Evolutionary conservation across 2,113 vertebrate genomes (phyloP).

Genomic region (Ifrita kowaldi): DNA sequence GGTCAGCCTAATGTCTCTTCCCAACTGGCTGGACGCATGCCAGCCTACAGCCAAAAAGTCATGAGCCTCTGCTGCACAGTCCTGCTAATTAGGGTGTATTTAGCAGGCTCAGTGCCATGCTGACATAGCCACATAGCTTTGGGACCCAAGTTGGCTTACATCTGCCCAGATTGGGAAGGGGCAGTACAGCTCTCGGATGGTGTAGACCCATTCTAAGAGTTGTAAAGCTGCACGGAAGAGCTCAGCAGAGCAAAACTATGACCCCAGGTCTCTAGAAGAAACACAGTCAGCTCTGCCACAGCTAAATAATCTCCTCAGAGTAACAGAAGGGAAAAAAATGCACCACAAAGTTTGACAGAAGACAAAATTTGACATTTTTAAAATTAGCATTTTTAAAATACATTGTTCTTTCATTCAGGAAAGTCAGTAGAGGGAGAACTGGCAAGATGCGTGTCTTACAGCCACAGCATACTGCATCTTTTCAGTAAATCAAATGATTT

Average conservation of each 20-base stretch:
- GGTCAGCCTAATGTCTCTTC: background rate
- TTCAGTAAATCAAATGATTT: background rate
- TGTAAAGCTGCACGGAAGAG: background rate
- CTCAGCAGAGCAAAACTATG: background rate
- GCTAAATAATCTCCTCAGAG: background rate
- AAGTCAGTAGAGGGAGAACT: background rate
- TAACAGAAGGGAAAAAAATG: background rate
- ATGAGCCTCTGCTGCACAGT: background rate
- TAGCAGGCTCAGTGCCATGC: background rate
- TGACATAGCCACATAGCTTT: background rate
- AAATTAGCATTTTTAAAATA: background rate
- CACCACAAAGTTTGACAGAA: background rate
- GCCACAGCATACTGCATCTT: background rate
- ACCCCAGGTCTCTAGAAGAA: background rate
- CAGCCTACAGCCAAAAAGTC: background rate
- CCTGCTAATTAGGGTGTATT: background rate
- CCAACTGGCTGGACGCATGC: accelerated
- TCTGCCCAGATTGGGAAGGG: background rate
- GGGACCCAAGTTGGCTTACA: background rate
- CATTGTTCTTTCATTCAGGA: background rate
- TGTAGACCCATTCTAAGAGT: background rate
- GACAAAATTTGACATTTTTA: background rate
- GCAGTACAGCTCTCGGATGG: accelerated
- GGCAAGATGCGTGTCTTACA: background rate
- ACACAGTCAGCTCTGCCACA: accelerated